Base-by-base conservation (phyloP, 2,797 vertebrate species). In the Danio aesculapii region DNA sequence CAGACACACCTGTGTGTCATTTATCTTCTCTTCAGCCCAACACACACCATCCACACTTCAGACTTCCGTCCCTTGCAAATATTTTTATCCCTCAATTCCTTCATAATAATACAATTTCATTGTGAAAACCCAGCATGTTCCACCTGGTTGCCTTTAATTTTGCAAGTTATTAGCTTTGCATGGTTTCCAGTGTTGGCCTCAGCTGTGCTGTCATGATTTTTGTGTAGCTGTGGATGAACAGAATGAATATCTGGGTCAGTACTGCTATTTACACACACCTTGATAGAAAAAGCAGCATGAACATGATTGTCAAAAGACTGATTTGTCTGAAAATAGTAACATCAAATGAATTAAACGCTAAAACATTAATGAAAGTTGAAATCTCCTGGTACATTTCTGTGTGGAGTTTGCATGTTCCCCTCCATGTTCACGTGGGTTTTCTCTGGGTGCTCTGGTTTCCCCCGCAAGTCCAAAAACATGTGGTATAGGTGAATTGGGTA, bases 1-100 rank as follows among this genome's bases (percentile, higher is more conserved):
- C n/a, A 71, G 13, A 53, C 21, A 69, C 75, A 84, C 43, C 75
- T 78, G 75, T 61, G 55, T 64, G 66, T 53, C 70, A 70, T 79
- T 71, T 58, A 44, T 82, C 75, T 78, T 77, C 66, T 62, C 47
- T 73, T 74, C 69, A 67, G 39, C 43, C 49, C 41, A 17, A 50
- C 50, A 59, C 21, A 61, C 2, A 10, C 39, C 52, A 21, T 61
- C 21, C 10, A 1, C 58, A 5, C 50, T 50, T 21, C n/a, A 59
- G 68, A 57, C 50, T 61, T 61, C 6, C 11, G 8, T 9, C 21
- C 11, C 53, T 59, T 5, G 2, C 44, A 30, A 52, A 62, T 49
- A 50, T 59, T 49, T 68, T 14, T 68, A 59, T 50, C 44, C 14
- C 47, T 39, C 8, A 52, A n/a, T 41, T 57, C 16, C 44, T 70